A percentile compares a stretch with the other conserved stretches of the same genome.
Conservation (phyloP, 2,113 vertebrate genomes). For the Heptranchias perlo region DNA sequence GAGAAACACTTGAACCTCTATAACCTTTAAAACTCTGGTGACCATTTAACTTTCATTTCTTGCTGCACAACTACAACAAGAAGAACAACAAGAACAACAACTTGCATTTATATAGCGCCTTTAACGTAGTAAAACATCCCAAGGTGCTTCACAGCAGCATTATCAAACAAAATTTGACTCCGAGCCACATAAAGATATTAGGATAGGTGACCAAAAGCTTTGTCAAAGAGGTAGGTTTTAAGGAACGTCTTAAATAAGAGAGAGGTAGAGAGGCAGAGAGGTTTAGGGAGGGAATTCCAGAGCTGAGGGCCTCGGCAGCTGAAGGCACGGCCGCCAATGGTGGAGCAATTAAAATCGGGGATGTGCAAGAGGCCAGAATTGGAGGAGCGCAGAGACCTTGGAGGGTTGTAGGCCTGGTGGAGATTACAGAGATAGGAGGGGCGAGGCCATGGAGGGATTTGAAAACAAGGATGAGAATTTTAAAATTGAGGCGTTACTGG, state of each 20-base stretch:
- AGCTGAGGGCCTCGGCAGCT: background rate
- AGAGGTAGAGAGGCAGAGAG: background rate
- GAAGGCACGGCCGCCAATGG: background rate
- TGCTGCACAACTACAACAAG: background rate
- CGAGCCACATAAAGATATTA: background rate
- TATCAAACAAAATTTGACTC: background rate
- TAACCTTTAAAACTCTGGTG: background rate
- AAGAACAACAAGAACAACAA: too few relatives aligned
- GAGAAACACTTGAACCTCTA: background rate
- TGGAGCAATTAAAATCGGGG: background rate
- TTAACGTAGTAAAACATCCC: too few relatives aligned
- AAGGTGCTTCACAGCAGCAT: background rate
- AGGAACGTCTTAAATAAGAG: background rate
- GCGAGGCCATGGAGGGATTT: background rate
- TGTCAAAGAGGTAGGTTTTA: background rate
- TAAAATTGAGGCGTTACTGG: background rate
- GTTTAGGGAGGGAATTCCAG: too few relatives aligned
- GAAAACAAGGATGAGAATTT: background rate
- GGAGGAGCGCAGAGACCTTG: background rate
- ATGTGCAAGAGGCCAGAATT: background rate
- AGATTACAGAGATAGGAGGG: background rate
- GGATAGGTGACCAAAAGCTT: background rate
- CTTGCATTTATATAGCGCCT: background rate
- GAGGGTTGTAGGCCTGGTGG: background rate
- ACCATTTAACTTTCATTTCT: background rate